Conservation (phyloP, 1,140 invertebrate genomes). For the Meloidogyne chitwoodi region DNA sequence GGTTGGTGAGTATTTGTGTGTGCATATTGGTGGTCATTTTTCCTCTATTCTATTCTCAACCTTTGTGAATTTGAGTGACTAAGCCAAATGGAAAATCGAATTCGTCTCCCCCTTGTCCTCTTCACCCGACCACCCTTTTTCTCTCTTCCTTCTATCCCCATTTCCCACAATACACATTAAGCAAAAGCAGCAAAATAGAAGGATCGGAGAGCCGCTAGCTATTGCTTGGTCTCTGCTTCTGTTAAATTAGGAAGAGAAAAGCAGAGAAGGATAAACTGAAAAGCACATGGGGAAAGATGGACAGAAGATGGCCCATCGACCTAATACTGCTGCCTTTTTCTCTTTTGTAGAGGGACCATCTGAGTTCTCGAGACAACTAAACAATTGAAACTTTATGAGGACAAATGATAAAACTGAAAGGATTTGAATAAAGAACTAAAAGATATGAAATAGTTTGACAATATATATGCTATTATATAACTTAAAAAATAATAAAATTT, state of each 20-base stretch:
- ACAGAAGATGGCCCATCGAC: neutral
- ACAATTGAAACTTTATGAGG: neutral
- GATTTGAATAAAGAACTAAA: neutral
- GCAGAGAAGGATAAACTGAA: neutral
- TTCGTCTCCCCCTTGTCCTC: neutral
- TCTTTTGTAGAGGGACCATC: neutral
- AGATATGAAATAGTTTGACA: too few relatives aligned
- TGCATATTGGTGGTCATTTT: neutral
- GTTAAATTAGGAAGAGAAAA: neutral
- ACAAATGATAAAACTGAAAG: neutral
- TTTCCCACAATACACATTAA: neutral
- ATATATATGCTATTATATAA: too few relatives aligned
- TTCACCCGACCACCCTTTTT: neutral
- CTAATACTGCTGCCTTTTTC: neutral
- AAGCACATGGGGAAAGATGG: neutral
- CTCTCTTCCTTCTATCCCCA: neutral
- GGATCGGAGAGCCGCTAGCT: neutral
- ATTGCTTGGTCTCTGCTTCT: neutral
- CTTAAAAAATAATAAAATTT: too few relatives aligned
- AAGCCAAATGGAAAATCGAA: neutral
- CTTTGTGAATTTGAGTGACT: neutral
- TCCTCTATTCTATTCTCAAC: neutral
- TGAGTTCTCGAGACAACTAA: neutral
- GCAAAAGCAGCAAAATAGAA: neutral
- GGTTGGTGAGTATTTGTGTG: neutral